Conservation (phyloP, 2,113 vertebrate genomes). For the Phrynosoma blainvillii region DNA sequence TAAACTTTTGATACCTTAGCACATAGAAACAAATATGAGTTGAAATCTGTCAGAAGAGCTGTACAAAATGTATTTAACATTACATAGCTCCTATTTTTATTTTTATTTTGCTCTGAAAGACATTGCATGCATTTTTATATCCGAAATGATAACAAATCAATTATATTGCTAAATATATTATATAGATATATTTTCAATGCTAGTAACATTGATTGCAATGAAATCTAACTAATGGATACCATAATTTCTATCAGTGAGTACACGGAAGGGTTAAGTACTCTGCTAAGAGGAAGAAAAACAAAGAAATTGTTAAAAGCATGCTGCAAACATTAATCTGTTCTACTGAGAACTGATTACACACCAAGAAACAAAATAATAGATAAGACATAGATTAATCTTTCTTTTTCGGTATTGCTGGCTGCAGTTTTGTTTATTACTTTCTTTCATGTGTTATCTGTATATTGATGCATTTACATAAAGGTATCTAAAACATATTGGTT, state of each 20-base stretch:
- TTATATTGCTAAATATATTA: neutral
- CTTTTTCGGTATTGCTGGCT: conserved; percentile 5
- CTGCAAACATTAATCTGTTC: conserved; percentile 4
- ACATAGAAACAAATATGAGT: conserved; percentile 22
- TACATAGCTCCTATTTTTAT: neutral
- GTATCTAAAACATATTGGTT: neutral
- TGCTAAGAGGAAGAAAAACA: neutral
- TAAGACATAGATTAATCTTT: conserved; percentile 3
- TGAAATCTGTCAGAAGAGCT: conserved; percentile 10
- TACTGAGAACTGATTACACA: conserved; percentile 16
- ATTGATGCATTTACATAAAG: conserved; percentile 32
- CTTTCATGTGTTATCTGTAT: conserved; percentile 28
- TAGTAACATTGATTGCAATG: conserved; percentile 5
- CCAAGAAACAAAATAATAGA: conserved; percentile 25
- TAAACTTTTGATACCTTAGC: conserved; percentile 22
- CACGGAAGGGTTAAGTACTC: conserved; percentile 2
- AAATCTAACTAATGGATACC: neutral
- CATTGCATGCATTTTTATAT: neutral
- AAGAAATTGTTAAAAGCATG: neutral
- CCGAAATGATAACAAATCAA: neutral
- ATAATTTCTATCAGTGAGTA: neutral
- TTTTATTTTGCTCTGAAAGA: neutral
- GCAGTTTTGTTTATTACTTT: conserved; percentile 39
- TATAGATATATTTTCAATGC: neutral
- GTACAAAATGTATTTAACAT: neutral